Percentiles rank a stretch among this genome's conserved stretches.
Conservation (phyloP, 2,113 vertebrate species). For the Polypterus senegalus region DNA sequence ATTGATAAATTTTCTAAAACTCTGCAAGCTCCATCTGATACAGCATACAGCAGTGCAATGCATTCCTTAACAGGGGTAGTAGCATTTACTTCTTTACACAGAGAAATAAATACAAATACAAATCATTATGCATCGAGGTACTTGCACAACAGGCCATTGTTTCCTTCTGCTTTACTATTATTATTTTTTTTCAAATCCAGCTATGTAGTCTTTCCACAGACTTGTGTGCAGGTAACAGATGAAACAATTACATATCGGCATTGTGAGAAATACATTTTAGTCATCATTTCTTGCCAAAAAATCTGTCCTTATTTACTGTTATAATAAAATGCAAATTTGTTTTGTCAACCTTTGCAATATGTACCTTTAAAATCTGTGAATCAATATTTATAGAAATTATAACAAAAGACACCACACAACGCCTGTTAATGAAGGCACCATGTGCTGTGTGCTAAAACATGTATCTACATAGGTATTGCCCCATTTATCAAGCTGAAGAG, state of each 20-base stretch:
- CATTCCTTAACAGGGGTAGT: too few species aligned
- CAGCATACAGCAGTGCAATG: too few species aligned
- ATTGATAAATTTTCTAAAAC: too few species aligned
- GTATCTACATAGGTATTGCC: conserved; percentile 90
- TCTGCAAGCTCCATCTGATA: too few species aligned
- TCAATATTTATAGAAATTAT: conserved; percentile 69
- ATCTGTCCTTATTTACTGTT: neutral
- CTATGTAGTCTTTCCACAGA: too few species aligned
- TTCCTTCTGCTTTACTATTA: too few species aligned
- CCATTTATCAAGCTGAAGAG: conserved; percentile 95
- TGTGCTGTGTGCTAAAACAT: conserved; percentile 81
- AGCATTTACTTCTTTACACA: too few species aligned
- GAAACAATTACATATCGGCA: neutral
- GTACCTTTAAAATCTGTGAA: conserved; percentile 14
- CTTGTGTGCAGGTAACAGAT: too few species aligned
- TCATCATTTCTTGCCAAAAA: neutral
- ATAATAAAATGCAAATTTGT: conserved; percentile 1
- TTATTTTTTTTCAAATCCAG: too few species aligned
- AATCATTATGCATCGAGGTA: too few species aligned
- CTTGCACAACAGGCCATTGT: too few species aligned
- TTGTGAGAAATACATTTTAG: neutral
- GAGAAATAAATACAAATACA: too few species aligned
- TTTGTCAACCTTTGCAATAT: conserved; percentile 26
- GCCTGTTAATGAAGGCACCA: conserved; percentile 75
- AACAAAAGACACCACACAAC: conserved; percentile 52